Percentiles rank a stretch among this genome's conserved stretches.
Conservation (phyloP, 1,140 invertebrate genomes). For the Portunus trituberculatus region DNA sequence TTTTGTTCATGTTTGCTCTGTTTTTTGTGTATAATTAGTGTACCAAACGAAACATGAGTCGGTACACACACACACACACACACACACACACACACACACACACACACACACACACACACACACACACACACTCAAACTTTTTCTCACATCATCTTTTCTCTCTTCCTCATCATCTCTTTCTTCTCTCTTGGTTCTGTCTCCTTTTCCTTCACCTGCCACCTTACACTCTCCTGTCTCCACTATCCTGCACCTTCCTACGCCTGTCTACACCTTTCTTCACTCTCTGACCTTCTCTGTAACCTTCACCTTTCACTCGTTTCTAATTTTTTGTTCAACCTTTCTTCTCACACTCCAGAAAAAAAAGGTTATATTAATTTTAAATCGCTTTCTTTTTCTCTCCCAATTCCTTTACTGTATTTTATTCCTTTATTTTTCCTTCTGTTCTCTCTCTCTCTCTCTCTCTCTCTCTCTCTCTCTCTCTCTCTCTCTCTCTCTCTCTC, state of each 20-base stretch:
- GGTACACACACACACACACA: slow-evolving; percentile 59
- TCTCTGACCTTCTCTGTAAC: neutral
- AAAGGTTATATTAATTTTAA: no score
- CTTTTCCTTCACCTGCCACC: neutral
- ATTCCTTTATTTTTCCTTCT: neutral
- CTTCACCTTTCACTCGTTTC: no score
- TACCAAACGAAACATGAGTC: neutral
- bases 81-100: slow-evolving; percentile 54
- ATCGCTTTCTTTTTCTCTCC: neutral
- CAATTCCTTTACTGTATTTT: neutral
- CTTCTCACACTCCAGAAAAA: no score
- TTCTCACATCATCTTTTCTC: neutral
- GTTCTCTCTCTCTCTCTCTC: no score
- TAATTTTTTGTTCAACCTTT: no score
- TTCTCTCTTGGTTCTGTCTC: neutral
- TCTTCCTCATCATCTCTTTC: neutral
- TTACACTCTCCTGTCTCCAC: neutral
- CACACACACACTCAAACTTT: neutral
- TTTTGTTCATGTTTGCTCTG: no score
- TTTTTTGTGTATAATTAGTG: no score
- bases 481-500: slow-evolving; percentile 29
- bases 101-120: no score
- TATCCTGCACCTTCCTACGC: neutral
- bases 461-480: neutral
- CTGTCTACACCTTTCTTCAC: neutral